phyloP scores from a whole-genome alignment of 2,797 vertebrate genomes.

The Tokudaia muenninki region DNA sequence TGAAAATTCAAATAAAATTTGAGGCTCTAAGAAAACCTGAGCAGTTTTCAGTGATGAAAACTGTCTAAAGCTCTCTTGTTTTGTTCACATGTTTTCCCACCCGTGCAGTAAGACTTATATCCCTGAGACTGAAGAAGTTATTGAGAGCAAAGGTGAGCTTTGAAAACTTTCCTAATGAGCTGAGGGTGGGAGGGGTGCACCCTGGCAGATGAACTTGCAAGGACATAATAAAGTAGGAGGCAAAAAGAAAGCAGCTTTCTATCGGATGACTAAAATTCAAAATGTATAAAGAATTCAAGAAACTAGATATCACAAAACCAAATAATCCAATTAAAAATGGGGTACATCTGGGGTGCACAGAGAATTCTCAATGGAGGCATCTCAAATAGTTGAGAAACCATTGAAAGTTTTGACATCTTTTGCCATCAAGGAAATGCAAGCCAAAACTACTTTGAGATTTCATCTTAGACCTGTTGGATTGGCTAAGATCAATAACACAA shows the following conservation, averaged over 20 bases:
- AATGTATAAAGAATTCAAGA: neutral
- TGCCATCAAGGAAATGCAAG: neutral
- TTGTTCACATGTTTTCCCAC: neutral
- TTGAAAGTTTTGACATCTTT: neutral
- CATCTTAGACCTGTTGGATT: neutral
- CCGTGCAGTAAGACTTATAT: neutral
- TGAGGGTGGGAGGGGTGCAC: neutral
- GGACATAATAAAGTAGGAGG: neutral
- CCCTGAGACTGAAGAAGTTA: neutral
- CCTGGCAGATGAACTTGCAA: neutral
- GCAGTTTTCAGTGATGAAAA: neutral
- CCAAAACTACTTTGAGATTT: neutral
- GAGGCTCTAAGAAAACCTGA: slow-evolving; percentile 44
- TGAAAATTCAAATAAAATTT: slow-evolving; percentile 53
- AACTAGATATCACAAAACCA: neutral
- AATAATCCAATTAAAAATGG: neutral
- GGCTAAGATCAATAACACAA: neutral
- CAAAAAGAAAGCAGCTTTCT: neutral
- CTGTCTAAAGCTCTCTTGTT: neutral
- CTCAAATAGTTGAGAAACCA: neutral
- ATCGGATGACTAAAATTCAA: neutral
- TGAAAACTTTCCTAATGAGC: neutral
- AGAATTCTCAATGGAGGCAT: neutral
- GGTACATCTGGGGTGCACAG: neutral
- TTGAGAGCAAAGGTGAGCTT: neutral